Evolutionary conservation across 2,797 vertebrate genomes (phyloP), one percentile per base, ranked within the genome.

Genomic region (Lycodopsis pacificus): DNA sequence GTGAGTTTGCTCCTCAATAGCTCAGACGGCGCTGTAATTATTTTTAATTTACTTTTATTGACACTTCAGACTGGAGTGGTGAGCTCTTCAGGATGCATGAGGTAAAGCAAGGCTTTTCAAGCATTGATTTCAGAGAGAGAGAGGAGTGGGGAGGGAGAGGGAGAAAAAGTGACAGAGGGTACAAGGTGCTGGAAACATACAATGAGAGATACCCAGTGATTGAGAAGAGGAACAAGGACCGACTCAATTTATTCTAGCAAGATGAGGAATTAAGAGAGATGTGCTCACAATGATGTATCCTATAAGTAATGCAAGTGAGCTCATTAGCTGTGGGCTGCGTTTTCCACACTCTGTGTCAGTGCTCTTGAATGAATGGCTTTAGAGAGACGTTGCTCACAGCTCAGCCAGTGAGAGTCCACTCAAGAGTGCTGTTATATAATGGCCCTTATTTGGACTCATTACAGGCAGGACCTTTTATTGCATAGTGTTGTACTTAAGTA

Each of bases 361-460:
- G 82, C 86, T 81, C 82, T 83, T 63, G 1, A 85, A 48, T 85
- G 78, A 83, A 88, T 76, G 79, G 82, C 68, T 49, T 32, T 32
- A 32, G 30, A 32, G 30, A 32, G 30, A 32, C 30, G 5, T 32
- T 32, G 30, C 30, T 32, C 30, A 32, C 30, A 32, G 30, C 30
- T 32, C 30, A 32, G 30, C 5, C 30, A 32, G 30, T 32, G 30
- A 32, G 30, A 32, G 30, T 32, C 30, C 30, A 32, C 30, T 32
- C 30, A 32, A 32, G 30, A 32, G 30, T 32, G 30, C 30, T 32
- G 30, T 32, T 32, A 32, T 32, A 80, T 86, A 86, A 86, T 80
- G 79, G 84, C 65, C 46, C 69, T 79, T 80, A 83, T 88, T 85
- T 85, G 82, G 84, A 76, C 84, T 86, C 80, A 86, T 89, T 86